Evolutionary conservation across 2,888 invertebrate species (phyloP).

Genomic region (Volucella zonaria): DNA sequence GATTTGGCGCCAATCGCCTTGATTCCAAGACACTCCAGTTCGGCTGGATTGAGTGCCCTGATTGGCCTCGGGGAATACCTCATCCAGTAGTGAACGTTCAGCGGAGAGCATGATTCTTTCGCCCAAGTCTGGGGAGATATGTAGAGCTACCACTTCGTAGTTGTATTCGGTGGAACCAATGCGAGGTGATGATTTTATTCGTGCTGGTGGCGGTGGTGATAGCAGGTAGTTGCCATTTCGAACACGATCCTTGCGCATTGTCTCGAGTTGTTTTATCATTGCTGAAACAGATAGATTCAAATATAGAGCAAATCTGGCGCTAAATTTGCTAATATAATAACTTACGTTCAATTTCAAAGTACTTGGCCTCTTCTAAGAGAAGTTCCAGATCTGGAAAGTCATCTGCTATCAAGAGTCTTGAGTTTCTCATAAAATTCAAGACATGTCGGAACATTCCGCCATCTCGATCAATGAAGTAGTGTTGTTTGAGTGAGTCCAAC

Average conservation of each 20-base stretch:
- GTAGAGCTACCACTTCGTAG: constrained; percentile 91
- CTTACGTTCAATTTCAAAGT: constrained; percentile 94
- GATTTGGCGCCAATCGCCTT: constrained; percentile 91
- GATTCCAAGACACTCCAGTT: constrained; percentile 91
- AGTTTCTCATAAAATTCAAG: constrained; percentile 97
- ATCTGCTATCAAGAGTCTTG: constrained; percentile 92
- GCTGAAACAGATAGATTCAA: constrained; percentile 82
- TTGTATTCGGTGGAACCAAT: constrained; percentile 81
- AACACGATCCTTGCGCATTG: constrained; percentile 87
- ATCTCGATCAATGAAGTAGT: constrained; percentile 99
- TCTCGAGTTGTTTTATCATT: constrained; percentile 89
- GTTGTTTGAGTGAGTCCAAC: constrained; percentile 96
- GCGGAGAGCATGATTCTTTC: constrained; percentile 92
- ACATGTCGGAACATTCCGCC: constrained; percentile 99
- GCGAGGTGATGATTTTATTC: constrained; percentile 79
- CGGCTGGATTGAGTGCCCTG: constrained; percentile 90
- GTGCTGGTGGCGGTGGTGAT: constrained; percentile 81
- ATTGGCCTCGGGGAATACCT: constrained; percentile 90
- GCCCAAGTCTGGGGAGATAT: constrained; percentile 91
- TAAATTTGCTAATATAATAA: constrained; percentile 74
- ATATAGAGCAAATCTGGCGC: neutral
- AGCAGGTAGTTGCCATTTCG: constrained; percentile 84
- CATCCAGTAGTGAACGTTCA: constrained; percentile 89
- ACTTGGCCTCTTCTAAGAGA: constrained; percentile 94
- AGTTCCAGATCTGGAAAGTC: constrained; percentile 94